Conservation (phyloP, 2,797 vertebrate genomes). For the Cirrhinus mrigala region DNA sequence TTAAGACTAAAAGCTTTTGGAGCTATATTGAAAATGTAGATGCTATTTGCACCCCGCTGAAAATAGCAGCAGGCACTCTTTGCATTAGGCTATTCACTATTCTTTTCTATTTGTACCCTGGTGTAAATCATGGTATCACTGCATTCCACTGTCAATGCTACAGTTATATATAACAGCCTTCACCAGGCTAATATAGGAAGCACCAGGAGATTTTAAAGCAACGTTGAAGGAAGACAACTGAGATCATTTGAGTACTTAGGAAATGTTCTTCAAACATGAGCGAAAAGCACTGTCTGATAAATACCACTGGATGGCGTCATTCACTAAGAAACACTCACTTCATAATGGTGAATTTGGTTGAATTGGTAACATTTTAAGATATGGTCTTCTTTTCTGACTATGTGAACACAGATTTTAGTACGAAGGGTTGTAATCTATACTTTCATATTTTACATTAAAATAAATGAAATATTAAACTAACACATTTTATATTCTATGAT, state of each 20-base stretch:
- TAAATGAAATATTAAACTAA: not conserved
- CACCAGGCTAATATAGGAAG: not conserved
- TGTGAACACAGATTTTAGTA: not conserved
- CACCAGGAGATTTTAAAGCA: not conserved
- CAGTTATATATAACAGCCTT: not conserved
- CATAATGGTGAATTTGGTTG: not conserved
- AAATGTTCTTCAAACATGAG: not conserved
- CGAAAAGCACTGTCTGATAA: not conserved
- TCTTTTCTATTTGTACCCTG: not conserved
- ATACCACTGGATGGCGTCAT: conserved; percentile 8
- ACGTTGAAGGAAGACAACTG: not conserved
- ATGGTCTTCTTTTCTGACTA: not conserved
- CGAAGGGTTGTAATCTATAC: not conserved
- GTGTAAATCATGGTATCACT: not conserved
- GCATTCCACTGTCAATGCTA: not conserved
- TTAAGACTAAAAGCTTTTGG: not conserved
- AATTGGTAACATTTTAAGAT: not conserved
- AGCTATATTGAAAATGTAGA: not conserved
- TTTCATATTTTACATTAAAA: not conserved
- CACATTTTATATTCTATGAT: not conserved
- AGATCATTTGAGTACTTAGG: not conserved
- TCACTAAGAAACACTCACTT: not conserved
- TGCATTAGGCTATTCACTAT: not conserved
- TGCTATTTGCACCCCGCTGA: not conserved
- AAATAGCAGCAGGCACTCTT: not conserved